Base-by-base conservation (phyloP, 2,113 vertebrate genomes). In the Alouatta palliata region DNA sequence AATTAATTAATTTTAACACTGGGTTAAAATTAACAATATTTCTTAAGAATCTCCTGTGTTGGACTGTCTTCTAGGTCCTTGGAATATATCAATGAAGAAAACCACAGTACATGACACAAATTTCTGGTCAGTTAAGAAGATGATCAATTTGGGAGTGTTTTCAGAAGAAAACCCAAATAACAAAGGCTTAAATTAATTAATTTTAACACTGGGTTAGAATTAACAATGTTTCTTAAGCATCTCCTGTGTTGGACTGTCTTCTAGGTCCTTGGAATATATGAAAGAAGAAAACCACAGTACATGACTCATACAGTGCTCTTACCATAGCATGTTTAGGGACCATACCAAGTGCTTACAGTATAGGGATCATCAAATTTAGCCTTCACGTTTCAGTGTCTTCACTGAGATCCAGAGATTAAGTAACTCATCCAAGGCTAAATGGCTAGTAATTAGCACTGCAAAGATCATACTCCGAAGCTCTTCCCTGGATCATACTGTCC, bases 21-120 rank as follows among this genome's bases (percentile, higher is more conserved):
- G 27, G 3, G n/a, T 83, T 96, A 79, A 89, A 82, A 70, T 87
- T 49, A 95, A 17, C n/a, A 73, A 12, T 92, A 56, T 68, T 94
- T 95, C 79, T 87, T 35, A 84, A 85, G 13, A 0, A 25, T 0
- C 1, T 79, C 8, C 8, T 37, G 20, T 87, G 21, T 66, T 49
- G 56, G 19, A 6, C 10, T 64, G 43, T 40, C 47, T 70, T 87
- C 23, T 81, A 58, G 25, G 12, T 90, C 16, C 17, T 95, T 19
- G 7, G 21, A 21, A 16, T 87, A 32, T 6, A 43, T 58, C 35
- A 85, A 6, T 75, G 23, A 87, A 94, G 19, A 90, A 92, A 89
- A 37, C 11, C 6, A 37, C 7, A 21, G 40, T 76, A 77, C 0
- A 8, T 94, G n/a, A 75, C 11, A 98, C 95, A 87, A 47, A 95